These are phyloP conservation scores for Atrichornis clamosus DNA, from an alignment of 2,113 vertebrate species.

Conservation along the genomic window DNA sequence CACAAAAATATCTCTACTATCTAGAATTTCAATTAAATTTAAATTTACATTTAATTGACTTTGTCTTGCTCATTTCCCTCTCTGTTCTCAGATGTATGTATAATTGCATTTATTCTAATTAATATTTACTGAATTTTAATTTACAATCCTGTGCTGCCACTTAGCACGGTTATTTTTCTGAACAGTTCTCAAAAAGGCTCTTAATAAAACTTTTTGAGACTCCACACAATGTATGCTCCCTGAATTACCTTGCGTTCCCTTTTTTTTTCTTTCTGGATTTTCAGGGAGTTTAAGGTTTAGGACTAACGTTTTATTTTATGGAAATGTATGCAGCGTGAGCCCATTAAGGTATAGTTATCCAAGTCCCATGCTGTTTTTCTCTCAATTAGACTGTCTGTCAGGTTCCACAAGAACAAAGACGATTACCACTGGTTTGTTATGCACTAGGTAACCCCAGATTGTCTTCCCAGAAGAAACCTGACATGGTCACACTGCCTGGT, in stretches of 20 bases:
- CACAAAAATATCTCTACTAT: constrained; percentile 27
- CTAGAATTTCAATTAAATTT: constrained; percentile 58
- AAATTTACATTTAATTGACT: constrained; percentile 60
- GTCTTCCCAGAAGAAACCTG: not conserved
- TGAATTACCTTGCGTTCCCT: not conserved
- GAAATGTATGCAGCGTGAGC: not conserved
- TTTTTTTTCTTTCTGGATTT: not conserved
- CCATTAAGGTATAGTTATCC: not conserved
- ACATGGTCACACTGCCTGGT: not conserved
- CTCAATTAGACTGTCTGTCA: not conserved
- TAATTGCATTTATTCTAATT: constrained; percentile 58
- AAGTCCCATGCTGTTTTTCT: not conserved
- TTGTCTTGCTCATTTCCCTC: constrained; percentile 50
- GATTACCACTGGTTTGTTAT: not conserved
- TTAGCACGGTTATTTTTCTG: not conserved
- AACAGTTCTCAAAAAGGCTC: not conserved
- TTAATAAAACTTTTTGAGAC: not conserved
- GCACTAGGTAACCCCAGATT: not conserved
- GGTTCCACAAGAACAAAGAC: not conserved
- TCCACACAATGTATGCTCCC: not conserved
- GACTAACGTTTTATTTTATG: not conserved
- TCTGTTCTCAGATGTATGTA: constrained; percentile 38
- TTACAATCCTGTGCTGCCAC: not conserved
- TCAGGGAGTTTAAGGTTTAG: not conserved
- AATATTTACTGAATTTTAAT: constrained; percentile 61